Conservation (phyloP, 2,113 vertebrate species). For the Pollachius pollachius region DNA sequence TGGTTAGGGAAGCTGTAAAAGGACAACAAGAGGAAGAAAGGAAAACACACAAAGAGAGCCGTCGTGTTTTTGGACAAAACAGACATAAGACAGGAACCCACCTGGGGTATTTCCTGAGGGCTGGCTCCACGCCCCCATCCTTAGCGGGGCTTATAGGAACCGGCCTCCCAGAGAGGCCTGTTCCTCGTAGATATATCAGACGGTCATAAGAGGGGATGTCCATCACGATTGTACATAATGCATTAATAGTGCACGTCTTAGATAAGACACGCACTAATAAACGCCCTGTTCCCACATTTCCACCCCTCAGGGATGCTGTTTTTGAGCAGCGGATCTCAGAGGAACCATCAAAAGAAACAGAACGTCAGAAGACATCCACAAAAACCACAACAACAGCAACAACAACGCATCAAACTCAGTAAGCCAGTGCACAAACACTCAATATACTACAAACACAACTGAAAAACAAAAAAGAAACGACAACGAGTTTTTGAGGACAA, state of each 20-base stretch:
- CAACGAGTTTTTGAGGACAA: no score
- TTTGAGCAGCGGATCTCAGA: slow-evolving; percentile 7
- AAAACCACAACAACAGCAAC: not conserved
- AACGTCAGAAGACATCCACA: slow-evolving; percentile 1
- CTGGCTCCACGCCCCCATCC: no score
- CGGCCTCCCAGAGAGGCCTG: slow-evolving; percentile 15
- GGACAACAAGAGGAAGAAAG: not conserved
- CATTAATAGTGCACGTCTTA: slow-evolving; percentile 39
- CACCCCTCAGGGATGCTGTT: not conserved
- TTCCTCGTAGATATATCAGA: slow-evolving; percentile 13
- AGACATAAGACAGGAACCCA: no score
- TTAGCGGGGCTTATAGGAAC: no score
- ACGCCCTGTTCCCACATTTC: slow-evolving; percentile 39
- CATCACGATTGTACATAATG: slow-evolving; percentile 40
- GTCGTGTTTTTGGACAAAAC: not conserved
- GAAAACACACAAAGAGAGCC: not conserved
- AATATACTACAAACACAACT: no score
- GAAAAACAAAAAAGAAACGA: no score
- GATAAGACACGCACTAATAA: slow-evolving; percentile 32
- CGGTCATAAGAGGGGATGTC: slow-evolving; percentile 12
- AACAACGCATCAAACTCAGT: not conserved
- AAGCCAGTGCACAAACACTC: no score
- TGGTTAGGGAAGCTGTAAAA: slow-evolving; percentile 34
- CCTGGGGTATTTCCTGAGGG: no score
- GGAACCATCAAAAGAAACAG: not conserved